A percentile compares a stretch with the other conserved stretches of the same genome.
phyloP scores from a whole-genome alignment of 2,113 vertebrate species.

The Lepus europaeus region DNA sequence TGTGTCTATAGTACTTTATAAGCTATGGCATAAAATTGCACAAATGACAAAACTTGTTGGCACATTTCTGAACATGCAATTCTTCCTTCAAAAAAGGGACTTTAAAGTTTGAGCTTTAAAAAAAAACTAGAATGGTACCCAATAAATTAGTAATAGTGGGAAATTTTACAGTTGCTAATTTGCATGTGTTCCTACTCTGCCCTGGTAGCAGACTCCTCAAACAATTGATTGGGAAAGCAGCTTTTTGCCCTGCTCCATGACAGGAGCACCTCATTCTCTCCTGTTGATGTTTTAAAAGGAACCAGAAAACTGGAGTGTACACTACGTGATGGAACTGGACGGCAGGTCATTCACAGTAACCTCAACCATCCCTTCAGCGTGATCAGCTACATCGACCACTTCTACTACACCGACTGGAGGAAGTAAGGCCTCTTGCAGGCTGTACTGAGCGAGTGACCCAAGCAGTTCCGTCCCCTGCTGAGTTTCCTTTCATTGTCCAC shows the following conservation, averaged over 20 bases:
- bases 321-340: slow-evolving; percentile 90
- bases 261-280: slow-evolving; percentile 9
- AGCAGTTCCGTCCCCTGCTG: neutral
- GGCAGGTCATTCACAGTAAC: slow-evolving; percentile 90
- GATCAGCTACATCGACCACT: slow-evolving; percentile 93
- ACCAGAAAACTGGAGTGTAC: slow-evolving; percentile 97
- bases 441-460: no score
- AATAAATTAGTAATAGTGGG: neutral
- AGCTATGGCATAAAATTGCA: slow-evolving; percentile 11
- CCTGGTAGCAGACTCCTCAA: neutral
- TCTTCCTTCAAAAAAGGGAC: slow-evolving; percentile 1
- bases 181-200: neutral
- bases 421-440: slow-evolving; percentile 87
- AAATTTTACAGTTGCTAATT: neutral
- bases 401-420: slow-evolving; percentile 98
- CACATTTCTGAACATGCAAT: slow-evolving; percentile 31
- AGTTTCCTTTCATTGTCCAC: neutral
- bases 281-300: slow-evolving; percentile 86
- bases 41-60: neutral
- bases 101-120: slow-evolving; percentile 22
- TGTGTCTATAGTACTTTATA: neutral
- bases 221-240: neutral
- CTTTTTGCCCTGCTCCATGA: neutral
- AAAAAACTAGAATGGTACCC: slow-evolving; percentile 33
- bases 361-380: slow-evolving; percentile 98